A percentile compares a stretch with the other conserved stretches of the same genome.
Conservation (phyloP, 2,797 vertebrate species). For the Myotis daubentonii region DNA sequence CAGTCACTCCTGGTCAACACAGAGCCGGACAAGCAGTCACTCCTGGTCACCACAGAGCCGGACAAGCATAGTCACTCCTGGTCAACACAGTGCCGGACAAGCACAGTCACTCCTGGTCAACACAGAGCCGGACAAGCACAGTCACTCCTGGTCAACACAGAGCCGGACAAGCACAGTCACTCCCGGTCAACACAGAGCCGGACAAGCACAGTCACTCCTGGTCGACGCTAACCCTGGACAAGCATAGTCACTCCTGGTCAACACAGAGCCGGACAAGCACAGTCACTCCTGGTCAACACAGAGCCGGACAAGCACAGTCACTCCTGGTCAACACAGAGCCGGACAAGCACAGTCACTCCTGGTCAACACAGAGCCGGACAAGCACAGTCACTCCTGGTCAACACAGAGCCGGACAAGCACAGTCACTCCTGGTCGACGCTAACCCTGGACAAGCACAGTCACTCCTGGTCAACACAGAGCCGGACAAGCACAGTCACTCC, state of each 20-base stretch:
- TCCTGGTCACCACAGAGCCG: neutral
- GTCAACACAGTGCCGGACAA: fast-evolving
- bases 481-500: no score
- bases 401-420: neutral
- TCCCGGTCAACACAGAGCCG: neutral
- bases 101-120: no score
- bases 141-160: no score
- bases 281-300: no score
- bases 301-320: neutral
- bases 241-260: neutral
- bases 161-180: no score
- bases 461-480: fast-evolving
- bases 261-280: fast-evolving
- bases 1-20: neutral
- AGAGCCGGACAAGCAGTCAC: no score
- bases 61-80: neutral
- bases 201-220: no score
- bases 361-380: fast-evolving
- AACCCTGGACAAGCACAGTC: no score
- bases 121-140: neutral
- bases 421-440: neutral
- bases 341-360: neutral
- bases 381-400: no score
- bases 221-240: no score
- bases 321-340: neutral